Evolutionary conservation across 1,140 invertebrate species (phyloP).

Genomic region (Solenopsis fugax): DNA sequence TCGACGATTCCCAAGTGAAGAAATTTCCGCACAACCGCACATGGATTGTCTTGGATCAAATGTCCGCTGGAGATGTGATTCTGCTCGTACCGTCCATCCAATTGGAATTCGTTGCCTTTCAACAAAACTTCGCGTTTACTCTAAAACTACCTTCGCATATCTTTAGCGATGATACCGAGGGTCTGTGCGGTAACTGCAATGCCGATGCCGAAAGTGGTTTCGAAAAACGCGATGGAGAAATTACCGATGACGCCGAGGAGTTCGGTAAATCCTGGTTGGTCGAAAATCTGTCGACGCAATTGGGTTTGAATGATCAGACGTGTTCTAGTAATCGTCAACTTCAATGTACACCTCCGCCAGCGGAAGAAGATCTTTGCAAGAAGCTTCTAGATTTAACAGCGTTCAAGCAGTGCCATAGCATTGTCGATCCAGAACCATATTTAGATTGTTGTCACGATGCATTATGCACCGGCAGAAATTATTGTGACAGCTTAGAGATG

Average conservation of each 20-base stretch:
- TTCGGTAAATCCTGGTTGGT: conserved; percentile 89
- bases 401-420: conserved; percentile 91
- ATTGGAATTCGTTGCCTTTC: conserved; percentile 80
- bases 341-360: conserved; percentile 84
- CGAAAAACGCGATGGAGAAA: conserved; percentile 86
- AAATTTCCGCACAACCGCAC: conserved; percentile 80
- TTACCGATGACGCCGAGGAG: conserved; percentile 82
- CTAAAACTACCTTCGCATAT: conserved; percentile 90
- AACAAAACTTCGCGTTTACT: conserved; percentile 88
- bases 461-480: conserved; percentile 87
- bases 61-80: conserved; percentile 81
- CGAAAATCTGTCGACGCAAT: conserved; percentile 82
- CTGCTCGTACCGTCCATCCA: conserved; percentile 84
- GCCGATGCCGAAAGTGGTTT: conserved; percentile 89
- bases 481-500: conserved; percentile 90
- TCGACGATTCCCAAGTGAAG: conserved; percentile 81
- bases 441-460: conserved; percentile 90
- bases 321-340: conserved; percentile 77
- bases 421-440: conserved; percentile 90
- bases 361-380: conserved; percentile 89
- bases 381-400: conserved; percentile 88
- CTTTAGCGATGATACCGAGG: conserved; percentile 91
- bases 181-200: conserved; percentile 93
- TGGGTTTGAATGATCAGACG: conserved; percentile 70
- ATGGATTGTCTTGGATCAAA: conserved; percentile 84